Evolutionary conservation across 2,888 invertebrate genomes (phyloP), one percentile per base, ranked within the genome.

Genomic region (Polydrusus cervinus): DNA sequence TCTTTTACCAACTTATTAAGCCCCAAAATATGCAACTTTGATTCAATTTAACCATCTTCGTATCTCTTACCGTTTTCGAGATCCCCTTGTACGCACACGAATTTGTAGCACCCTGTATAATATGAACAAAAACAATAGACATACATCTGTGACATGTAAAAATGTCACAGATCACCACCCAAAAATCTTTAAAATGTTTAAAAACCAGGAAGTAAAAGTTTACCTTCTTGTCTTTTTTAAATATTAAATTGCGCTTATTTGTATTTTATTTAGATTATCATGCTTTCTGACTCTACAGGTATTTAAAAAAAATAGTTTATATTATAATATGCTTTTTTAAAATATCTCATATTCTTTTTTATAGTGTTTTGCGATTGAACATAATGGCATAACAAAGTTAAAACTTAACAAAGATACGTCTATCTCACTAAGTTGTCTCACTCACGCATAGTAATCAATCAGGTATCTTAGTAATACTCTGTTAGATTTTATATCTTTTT

Each of bases 381-480:
- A 51, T 51, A 61, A 70, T 47, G 65, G 45, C 14, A 45, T 47
- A 14, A 69, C 40, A 64, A 64, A 55, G 51, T 53, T 13, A 47
- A 67, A 73, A 73, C 73, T 74, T 74, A 74, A 74, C 74, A 69
- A 65, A 57, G 74, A 49, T 68, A 76, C 70, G 65, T 72, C 55
- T 76, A 77, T 77, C 74, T 74, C 77, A 77, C 74, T 74, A 74
- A 70, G 62, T 74, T 77, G 70, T 70, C 74, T 77, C 77, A 77
- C 77, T 74, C 65, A 45, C 66, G 43, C 70, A 62, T 57, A 72
- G 57, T 43, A 71, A n/a, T 66, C 70, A 70, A 66, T 75, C 75
- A 75, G 75, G 75, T 75, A 71, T 71, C 75, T 67, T 45, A 71
- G 71, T 75, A 74, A 69, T 65, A 68, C 68, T 71, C 51, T 71